Conservation (phyloP, 92 coral and sea anemone species). For the Chrysogorgia sp. region DNA sequence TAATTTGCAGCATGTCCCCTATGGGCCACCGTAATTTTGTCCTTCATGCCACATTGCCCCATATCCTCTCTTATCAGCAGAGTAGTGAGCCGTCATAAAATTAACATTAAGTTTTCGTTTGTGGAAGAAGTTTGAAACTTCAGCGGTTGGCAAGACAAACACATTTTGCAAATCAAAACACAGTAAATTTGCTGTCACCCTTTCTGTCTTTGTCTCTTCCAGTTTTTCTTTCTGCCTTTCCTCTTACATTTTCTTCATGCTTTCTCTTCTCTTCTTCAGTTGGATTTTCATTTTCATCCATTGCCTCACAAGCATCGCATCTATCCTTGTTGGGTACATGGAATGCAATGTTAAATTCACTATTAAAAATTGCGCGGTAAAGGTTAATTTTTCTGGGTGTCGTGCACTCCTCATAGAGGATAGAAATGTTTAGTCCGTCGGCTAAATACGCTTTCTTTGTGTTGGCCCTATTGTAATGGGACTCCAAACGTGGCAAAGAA, state of each 20-base stretch:
- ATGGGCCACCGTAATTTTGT: no score
- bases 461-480: slow-evolving; percentile 47
- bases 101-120: slow-evolving; percentile 15
- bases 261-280: slow-evolving; percentile 12
- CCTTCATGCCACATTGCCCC: slow-evolving; percentile 30
- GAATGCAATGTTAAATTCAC: slow-evolving; percentile 58
- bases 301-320: slow-evolving; percentile 56
- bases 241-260: not conserved
- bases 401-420: slow-evolving; percentile 53
- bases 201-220: slow-evolving; percentile 28
- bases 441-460: slow-evolving; percentile 45
- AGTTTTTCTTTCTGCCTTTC: slow-evolving; percentile 25
- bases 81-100: not conserved
- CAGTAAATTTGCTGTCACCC: slow-evolving; percentile 22
- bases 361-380: slow-evolving; percentile 54
- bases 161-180: slow-evolving; percentile 66
- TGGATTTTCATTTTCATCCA: slow-evolving; percentile 26
- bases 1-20: no score
- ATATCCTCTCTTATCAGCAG: not conserved
- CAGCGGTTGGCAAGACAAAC: slow-evolving; percentile 57
- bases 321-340: slow-evolving; percentile 58
- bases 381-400: slow-evolving; percentile 58
- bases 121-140: slow-evolving; percentile 27
- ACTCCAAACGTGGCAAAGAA: slow-evolving; percentile 22
- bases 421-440: slow-evolving; percentile 52